A percentile compares a stretch with the other conserved stretches of the same genome.
Conservation (phyloP, 2,113 vertebrate species). For the Engraulis encrasicolus region DNA sequence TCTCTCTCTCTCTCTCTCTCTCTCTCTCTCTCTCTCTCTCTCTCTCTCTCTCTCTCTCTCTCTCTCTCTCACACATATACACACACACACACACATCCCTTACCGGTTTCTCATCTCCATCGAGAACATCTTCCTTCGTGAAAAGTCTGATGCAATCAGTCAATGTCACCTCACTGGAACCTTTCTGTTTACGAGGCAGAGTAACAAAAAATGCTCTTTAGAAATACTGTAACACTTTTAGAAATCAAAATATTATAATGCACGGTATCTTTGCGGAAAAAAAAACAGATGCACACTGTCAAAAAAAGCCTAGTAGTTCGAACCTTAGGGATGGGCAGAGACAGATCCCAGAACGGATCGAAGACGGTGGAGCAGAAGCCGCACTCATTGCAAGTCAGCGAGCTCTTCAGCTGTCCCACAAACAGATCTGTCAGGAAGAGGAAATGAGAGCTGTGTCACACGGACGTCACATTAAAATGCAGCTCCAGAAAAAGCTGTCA, state of each 20-base stretch:
- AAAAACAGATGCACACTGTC: neutral
- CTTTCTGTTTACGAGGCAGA: constrained; percentile 71
- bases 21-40: too few relatives aligned
- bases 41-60: too few relatives aligned
- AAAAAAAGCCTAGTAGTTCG: constrained; percentile 7
- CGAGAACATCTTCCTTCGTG: constrained; percentile 92
- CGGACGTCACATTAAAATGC: neutral
- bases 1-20: too few relatives aligned
- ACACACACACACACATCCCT: constrained; percentile 5
- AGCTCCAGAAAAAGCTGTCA: neutral
- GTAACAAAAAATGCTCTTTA: neutral
- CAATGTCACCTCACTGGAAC: constrained; percentile 85
- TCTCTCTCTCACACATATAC: neutral
- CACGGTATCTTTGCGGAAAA: neutral
- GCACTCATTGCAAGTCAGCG: constrained; percentile 88
- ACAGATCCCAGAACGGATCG: constrained; percentile 97
- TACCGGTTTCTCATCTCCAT: constrained; percentile 94
- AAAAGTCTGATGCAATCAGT: constrained; percentile 93
- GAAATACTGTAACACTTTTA: neutral
- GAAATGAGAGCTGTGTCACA: neutral
- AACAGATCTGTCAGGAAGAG: constrained; percentile 83
- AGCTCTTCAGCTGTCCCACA: constrained; percentile 95
- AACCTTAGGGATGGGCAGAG: constrained; percentile 92
- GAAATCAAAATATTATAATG: neutral
- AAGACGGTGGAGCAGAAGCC: constrained; percentile 93